These are phyloP conservation scores for Smutsia gigantea DNA, from an alignment of 2,797 vertebrate genomes.

Conservation along the genomic window DNA sequence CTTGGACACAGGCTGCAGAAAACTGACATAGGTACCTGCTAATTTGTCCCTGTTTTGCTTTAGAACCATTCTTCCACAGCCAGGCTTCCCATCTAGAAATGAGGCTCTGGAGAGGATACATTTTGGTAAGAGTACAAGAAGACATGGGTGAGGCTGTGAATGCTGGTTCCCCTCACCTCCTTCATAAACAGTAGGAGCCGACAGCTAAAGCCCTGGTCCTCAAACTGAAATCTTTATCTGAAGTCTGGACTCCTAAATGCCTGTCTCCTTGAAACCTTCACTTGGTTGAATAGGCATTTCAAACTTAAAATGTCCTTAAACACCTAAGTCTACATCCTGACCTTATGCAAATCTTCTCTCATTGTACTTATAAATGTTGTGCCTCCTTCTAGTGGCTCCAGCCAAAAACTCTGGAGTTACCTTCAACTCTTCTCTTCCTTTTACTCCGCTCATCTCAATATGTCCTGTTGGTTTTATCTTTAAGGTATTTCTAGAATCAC, in stretches of 20 bases:
- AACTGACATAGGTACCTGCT: background rate
- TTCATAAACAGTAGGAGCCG: background rate
- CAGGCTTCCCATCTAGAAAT: background rate
- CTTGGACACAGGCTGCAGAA: background rate
- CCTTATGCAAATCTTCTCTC: background rate
- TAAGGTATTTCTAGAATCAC: background rate
- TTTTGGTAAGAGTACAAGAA: background rate
- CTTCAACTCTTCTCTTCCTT: background rate
- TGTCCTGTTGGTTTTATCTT: background rate
- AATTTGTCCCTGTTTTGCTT: background rate
- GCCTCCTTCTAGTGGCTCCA: background rate
- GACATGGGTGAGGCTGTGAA: too few species aligned
- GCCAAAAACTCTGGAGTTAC: background rate
- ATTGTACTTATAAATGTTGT: rapidly evolving
- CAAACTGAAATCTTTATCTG: background rate
- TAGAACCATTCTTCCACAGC: background rate
- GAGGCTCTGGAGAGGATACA: background rate
- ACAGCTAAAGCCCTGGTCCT: background rate
- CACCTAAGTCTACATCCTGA: background rate
- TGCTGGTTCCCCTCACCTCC: background rate
- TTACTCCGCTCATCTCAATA: background rate
- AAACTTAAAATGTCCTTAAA: background rate
- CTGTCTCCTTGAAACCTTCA: background rate
- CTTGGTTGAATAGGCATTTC: background rate
- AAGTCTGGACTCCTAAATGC: background rate